Evolutionary conservation across 2,113 vertebrate species (phyloP), one percentile per base, ranked within the genome.

Genomic region (Spheniscus mendiculus): DNA sequence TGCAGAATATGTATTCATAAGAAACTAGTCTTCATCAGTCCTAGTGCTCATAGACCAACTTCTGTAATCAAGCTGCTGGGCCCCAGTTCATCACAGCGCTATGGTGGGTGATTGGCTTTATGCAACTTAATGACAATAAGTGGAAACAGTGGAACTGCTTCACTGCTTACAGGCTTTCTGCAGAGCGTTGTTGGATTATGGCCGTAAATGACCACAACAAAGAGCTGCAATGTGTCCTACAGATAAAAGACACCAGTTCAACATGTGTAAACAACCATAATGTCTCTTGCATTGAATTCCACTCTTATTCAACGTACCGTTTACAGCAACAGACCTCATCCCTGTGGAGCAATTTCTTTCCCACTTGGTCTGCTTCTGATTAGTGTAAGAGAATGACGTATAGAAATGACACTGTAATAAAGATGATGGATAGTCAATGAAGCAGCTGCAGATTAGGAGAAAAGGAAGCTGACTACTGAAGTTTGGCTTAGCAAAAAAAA

Each of bases 311-410:
- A 90, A 62, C 80, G 23, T 83, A 82, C 18, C 18, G 0, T 89
- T 96, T 95, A 50, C 83, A 93, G 70, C 70, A 92, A 52, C 66
- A 96, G 77, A 50, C 66, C 34, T 94, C 87, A 72, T 96, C 89
- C 83, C 93, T 72, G 83, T 21, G 74, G 87, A 95, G 83, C 22
- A 87, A 91, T 96, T 95, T 91, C n/a, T 89, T 92, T 93, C 73
- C 50, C 49, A 30, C n/a, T 96, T 65, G 70, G 40, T 84, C 87
- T 96, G 96, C 66, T 97, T 93, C 89, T 96, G 73, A 93, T 96
- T 96, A 96, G 49, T 27, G 89, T 12, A 53, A 87, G 62, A 76
- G 70, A 93, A 97, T 94, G 94, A 95, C 17, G 14, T 96, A 94
- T 74, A 79, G 70, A 94, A 91, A 42, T 66, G 70, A 55, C 87